These are phyloP conservation scores for Myotis pilosus DNA, from an alignment of 2,797 vertebrate genomes.

Conservation along the genomic window DNA sequence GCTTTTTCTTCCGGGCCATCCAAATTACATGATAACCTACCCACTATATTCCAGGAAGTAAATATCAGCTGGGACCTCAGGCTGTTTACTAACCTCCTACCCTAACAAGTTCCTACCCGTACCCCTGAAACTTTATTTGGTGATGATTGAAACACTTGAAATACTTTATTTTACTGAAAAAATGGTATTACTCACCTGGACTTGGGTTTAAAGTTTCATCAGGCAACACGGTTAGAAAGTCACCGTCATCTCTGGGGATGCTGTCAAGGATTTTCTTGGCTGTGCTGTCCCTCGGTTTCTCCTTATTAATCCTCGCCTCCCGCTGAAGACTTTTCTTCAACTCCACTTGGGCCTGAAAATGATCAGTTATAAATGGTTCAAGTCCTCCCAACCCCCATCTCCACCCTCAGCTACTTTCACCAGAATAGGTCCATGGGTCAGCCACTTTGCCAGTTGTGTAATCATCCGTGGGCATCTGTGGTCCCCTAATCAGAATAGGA, in stretches of 20 bases:
- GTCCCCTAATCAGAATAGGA: not conserved
- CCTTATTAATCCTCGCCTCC: slow-evolving; percentile 76
- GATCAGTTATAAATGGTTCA: not conserved
- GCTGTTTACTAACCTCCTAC: not conserved
- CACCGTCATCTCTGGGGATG: not conserved
- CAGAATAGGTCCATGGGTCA: not conserved
- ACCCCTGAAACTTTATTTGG: not conserved
- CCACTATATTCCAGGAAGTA: not conserved
- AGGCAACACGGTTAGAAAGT: slow-evolving; percentile 57
- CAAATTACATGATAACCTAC: not conserved
- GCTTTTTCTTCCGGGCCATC: not conserved
- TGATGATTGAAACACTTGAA: not conserved
- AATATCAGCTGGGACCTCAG: not conserved
- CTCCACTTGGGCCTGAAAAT: slow-evolving; percentile 82
- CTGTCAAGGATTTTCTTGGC: slow-evolving; percentile 56
- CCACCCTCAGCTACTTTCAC: not conserved
- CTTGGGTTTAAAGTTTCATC: slow-evolving; percentile 60
- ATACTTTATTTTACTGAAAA: not conserved
- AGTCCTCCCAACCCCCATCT: not conserved
- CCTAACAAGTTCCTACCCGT: not conserved
- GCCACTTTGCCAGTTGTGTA: not conserved
- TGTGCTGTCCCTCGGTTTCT: slow-evolving; percentile 72
- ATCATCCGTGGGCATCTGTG: not conserved
- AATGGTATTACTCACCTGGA: slow-evolving; percentile 73
- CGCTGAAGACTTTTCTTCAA: slow-evolving; percentile 77